Evolutionary conservation across 2,113 vertebrate genomes (phyloP).

Genomic region (Gadus chalcogrammus): DNA sequence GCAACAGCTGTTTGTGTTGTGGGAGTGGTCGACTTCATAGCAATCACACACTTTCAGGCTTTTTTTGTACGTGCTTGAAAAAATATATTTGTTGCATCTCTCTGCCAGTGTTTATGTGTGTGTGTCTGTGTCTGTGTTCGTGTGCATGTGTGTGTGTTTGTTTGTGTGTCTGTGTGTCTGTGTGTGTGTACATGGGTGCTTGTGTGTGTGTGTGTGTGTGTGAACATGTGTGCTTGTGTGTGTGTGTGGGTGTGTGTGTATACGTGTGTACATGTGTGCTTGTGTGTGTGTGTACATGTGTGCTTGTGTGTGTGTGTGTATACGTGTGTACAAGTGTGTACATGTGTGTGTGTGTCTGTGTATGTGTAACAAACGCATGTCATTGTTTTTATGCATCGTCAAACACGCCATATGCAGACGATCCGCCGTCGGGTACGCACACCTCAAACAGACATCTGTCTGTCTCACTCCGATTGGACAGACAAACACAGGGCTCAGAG

Average conservation of each 20-base stretch:
- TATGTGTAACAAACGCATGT: background rate
- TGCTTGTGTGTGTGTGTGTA: background rate
- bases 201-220: background rate
- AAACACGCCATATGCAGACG: too few relatives aligned
- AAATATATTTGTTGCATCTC: too few relatives aligned
- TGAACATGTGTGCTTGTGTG: too few relatives aligned
- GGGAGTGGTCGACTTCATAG: background rate
- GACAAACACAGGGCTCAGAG: slow-evolving; percentile 47
- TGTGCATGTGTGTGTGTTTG: background rate
- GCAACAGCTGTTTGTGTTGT: background rate
- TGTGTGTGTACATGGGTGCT: background rate
- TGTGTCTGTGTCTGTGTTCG: background rate
- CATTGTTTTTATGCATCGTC: too few relatives aligned
- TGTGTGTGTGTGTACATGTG: background rate
- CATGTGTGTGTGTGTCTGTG: background rate
- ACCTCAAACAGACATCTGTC: slow-evolving; percentile 53
- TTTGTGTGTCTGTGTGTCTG: background rate
- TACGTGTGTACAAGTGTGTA: too few relatives aligned
- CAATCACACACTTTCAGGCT: background rate
- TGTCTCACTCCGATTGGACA: slow-evolving; percentile 47
- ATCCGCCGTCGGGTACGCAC: too few relatives aligned
- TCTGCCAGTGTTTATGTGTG: too few relatives aligned
- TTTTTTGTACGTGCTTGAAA: background rate
- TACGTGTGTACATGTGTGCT: too few relatives aligned
- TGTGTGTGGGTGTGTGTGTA: background rate